Base-by-base conservation (phyloP, 1,140 invertebrate genomes). In the Lethocerus indicus region DNA sequence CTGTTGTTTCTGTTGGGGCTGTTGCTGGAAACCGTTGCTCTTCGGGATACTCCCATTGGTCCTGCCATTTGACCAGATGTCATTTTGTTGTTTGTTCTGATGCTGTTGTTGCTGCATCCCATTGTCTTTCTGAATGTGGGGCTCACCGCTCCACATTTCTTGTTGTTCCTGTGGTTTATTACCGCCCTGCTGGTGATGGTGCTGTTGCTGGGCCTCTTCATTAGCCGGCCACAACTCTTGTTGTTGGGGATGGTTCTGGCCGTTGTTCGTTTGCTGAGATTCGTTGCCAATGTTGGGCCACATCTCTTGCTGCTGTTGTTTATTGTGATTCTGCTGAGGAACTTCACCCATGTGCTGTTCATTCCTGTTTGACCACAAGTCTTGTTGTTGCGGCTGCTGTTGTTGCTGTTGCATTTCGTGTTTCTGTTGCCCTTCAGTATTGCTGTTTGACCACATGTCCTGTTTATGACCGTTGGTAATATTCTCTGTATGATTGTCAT, bases 201-300 rank as follows among this genome's bases (percentile, higher is more conserved):
- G 37, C 37, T 7, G 6, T 20, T 7, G 6, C 37, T n/a, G n/a
- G n/a, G n/a, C n/a, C n/a, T n/a, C n/a, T n/a, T n/a, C n/a, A n/a
- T n/a, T n/a, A n/a, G n/a, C n/a, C n/a, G n/a, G n/a, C n/a, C n/a
- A n/a, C n/a, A n/a, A n/a, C n/a, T n/a, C n/a, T n/a, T n/a, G n/a
- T n/a, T n/a, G n/a, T n/a, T n/a, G n/a, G n/a, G n/a, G n/a, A n/a
- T n/a, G n/a, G n/a, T n/a, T n/a, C n/a, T n/a, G n/a, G n/a, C n/a
- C n/a, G n/a, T n/a, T n/a, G n/a, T n/a, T n/a, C n/a, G 66, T 66
- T 67, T 66, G 66, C 66, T 58, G 66, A 64, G 54, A 66, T 67
- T 39, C 67, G 66, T 12, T 66, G 65, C 62, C 60, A 18, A 62
- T 60, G n/a, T 60, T 58, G 5, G 56, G 39, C 50, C 53, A 48